Conservation (phyloP, 1,140 invertebrate species). For the Aethina tumida region DNA sequence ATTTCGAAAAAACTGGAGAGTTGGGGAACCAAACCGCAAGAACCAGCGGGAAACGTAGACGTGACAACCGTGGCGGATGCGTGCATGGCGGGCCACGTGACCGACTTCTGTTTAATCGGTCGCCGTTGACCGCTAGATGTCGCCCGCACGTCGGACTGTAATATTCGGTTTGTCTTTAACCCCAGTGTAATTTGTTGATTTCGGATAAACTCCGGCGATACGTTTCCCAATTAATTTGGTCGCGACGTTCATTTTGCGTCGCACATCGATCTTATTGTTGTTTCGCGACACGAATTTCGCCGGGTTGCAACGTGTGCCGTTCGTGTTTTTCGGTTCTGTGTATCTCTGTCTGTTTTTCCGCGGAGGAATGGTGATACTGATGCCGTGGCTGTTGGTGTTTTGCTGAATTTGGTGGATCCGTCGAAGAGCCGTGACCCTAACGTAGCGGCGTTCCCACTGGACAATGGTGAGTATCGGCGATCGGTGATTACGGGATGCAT, state of each 20-base stretch:
- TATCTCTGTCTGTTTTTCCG: neutral
- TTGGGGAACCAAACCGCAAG: no score
- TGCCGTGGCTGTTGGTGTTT: conserved; percentile 33
- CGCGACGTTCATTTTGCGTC: no score
- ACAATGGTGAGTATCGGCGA: conserved; percentile 6
- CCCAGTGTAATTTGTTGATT: no score
- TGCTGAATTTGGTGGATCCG: conserved; percentile 25
- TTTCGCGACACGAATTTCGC: no score
- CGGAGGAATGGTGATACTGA: conserved; percentile 14
- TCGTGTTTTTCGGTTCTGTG: no score
- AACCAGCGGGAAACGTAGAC: neutral
- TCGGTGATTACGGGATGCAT: no score
- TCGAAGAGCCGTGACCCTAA: conserved; percentile 11
- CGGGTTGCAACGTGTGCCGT: no score
- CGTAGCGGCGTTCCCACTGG: conserved; percentile 6
- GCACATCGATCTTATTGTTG: no score
- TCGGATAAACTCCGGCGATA: no score
- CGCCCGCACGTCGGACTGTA: neutral
- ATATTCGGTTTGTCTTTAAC: no score
- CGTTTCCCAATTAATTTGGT: no score
- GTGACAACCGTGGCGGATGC: conserved; percentile 1
- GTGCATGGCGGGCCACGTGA: conserved; percentile 6
- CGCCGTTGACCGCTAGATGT: conserved; percentile 4
- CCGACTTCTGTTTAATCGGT: conserved; percentile 1
- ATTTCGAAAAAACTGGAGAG: no score